Base-by-base conservation (phyloP, 2,113 vertebrate genomes). In the Epinephelus fuscoguttatus region DNA sequence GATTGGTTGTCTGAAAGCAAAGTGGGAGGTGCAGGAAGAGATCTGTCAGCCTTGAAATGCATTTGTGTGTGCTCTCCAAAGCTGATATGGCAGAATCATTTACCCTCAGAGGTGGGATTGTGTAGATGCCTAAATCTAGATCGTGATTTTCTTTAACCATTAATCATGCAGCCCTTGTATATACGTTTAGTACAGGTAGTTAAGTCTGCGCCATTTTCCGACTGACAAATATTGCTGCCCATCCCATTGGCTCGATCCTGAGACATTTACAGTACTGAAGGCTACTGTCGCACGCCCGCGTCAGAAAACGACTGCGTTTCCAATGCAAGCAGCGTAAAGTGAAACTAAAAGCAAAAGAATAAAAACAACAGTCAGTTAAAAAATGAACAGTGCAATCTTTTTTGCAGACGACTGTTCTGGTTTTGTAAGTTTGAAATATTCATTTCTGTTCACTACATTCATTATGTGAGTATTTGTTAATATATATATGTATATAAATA, bases 141-240 rank as follows among this genome's bases (percentile, higher is more conserved):
- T 50, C 5, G 47, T 4, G 47, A 47, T 37, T 37, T 49, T 14
- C 18, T 50, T 50, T 50, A 50, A 17, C 49, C 4, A 50, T 50
- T 50, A 50, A 50, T 50, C 49, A 8, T 50, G 49, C 17, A 18
- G 49, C 49, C 49, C 15, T 17, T 18, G 47, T 45, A 45, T 10
- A 17, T 70, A 85, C 77, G 89, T 88, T 57, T 84, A 85, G 82
- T 90, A 81, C 88, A 94, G 93, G 91, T 94, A 94, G 93, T 93
- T 92, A 81, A 80, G 90, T 93, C 82, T 91, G 83, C 70, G 81
- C 89, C 78, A 77, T 92, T 87, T 90, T 90, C 91, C 84, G 88
- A 94, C 94, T 92, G 93, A 95, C 93, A 55, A 95, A 94, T 94
- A 94, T 87, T 91, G 94, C 93, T 79, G 90, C 88, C 93, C 93